Conservation (phyloP, 2,888 invertebrate species). For the Agrotis puta region DNA sequence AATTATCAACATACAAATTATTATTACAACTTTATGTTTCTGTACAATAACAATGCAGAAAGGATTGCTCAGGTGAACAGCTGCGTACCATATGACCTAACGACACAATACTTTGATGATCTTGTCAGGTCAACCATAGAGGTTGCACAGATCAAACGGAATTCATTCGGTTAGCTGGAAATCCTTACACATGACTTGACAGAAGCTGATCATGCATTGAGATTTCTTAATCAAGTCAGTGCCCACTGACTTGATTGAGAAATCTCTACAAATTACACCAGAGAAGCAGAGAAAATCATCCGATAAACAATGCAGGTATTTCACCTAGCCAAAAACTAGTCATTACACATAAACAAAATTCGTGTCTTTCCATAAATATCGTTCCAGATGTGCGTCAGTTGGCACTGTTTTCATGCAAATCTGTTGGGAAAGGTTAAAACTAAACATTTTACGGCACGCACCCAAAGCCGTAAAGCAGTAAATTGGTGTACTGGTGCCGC, state of each 20-base stretch:
- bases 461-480: conserved; percentile 39
- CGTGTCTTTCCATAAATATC: conserved; percentile 59
- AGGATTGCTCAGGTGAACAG: conserved; percentile 4
- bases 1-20: conserved; percentile 13
- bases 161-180: neutral
- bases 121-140: conserved; percentile 1
- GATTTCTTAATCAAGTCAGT: too few species aligned
- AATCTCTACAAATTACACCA: neutral
- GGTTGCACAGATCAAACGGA: conserved; percentile 4
- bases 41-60: neutral
- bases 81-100: conserved; percentile 8
- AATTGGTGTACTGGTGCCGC: conserved; percentile 39
- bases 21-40: conserved; percentile 8
- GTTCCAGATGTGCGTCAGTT: conserved; percentile 59
- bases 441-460: conserved; percentile 54
- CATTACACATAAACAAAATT: conserved; percentile 47
- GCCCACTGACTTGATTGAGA: neutral
- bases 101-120: neutral
- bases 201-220: neutral
- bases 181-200: neutral
- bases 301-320: conserved; percentile 6
- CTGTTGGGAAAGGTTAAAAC: conserved; percentile 44
- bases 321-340: conserved; percentile 28
- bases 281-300: neutral
- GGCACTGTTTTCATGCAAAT: conserved; percentile 55